Conservation (phyloP, 2,888 invertebrate genomes). For the Leptarthrus brevirostris region DNA sequence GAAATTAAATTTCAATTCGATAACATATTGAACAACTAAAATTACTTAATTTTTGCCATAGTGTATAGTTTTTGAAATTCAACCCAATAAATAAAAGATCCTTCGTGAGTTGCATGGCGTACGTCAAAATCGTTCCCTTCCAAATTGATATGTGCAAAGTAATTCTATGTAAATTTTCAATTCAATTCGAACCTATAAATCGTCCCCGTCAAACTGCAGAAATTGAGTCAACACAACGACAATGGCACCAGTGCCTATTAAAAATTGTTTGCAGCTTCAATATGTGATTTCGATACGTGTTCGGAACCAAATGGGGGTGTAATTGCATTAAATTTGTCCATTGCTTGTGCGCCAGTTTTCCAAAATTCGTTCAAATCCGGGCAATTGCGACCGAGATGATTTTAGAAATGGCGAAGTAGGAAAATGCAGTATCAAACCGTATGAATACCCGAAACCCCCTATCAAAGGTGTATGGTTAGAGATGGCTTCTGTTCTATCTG, state of each 20-base stretch:
- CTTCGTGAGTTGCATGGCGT: too few species aligned
- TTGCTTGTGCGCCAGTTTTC: constrained; percentile 37
- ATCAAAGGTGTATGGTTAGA: constrained; percentile 10
- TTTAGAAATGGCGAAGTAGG: constrained; percentile 41
- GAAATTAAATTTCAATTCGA: too few species aligned
- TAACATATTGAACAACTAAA: too few species aligned
- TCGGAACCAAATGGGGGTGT: constrained; percentile 4
- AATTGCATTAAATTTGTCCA: constrained; percentile 38
- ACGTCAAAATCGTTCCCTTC: background rate
- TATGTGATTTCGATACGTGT: constrained; percentile 36
- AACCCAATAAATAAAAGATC: too few species aligned
- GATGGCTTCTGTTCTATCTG: constrained; percentile 32
- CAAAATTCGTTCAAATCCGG: constrained; percentile 8
- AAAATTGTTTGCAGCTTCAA: constrained; percentile 36
- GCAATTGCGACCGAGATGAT: constrained; percentile 38
- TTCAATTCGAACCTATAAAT: constrained; percentile 17
- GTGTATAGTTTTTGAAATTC: too few species aligned
- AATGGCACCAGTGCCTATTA: constrained; percentile 29
- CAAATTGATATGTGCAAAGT: background rate
- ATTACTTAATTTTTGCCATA: too few species aligned
- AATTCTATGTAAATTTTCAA: constrained; percentile 25
- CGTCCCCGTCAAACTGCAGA: constrained; percentile 32
- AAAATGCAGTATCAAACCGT: constrained; percentile 7
- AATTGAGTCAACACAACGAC: constrained; percentile 33
- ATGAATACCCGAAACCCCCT: background rate